Base-by-base conservation (phyloP, 35 echinoderm and acorn worm genomes). In the Acanthaster planci region DNA sequence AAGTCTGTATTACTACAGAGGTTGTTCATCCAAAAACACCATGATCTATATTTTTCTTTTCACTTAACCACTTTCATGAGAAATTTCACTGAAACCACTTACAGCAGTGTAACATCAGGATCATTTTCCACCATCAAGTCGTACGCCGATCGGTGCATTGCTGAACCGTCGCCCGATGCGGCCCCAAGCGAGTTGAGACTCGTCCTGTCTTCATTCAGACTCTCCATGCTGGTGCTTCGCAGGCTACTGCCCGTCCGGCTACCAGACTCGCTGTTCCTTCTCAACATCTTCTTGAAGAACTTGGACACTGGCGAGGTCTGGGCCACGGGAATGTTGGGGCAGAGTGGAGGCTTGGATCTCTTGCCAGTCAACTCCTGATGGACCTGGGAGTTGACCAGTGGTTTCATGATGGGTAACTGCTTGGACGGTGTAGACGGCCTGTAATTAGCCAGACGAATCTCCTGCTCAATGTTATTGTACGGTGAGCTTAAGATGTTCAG, bases 401-500 rank as follows among this genome's bases (percentile, higher is more conserved):
- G 29, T 6, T 51, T 39, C 40, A 80, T 80, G 23, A 42, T 52
- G 27, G 82, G 64, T 16, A 89, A 55, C 23, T 89, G 79, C 50
- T 89, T 77, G 1, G 80, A 75, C 17, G 87, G 50, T 4, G 87
- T 80, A 0, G 87, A 67, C 47, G 82, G 39, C 47, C 60, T 26
- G 5, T 78, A 68, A 0, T 44, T 50, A 8, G 75, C 76, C 40
- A 86, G 37, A 21, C 76, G 40, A 10, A 67, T 77, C 40, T 84
- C 60, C 14, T 67, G 80, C 27, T 77, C 80, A 37, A 54, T 31
- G 30, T 84, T 78, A 15, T 59, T 57, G 31, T 89, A 77, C 31
- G 87, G 87, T 14, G 79, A 83, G 87, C 87, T 89, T 10, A 89
- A 55, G 21, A 89, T 84, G 51, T 89, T 89, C 87, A 89, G 83